Percentiles rank a stretch among this genome's conserved stretches.
phyloP scores from a whole-genome alignment of 2,888 invertebrate species.

The Drosophila merina region DNA sequence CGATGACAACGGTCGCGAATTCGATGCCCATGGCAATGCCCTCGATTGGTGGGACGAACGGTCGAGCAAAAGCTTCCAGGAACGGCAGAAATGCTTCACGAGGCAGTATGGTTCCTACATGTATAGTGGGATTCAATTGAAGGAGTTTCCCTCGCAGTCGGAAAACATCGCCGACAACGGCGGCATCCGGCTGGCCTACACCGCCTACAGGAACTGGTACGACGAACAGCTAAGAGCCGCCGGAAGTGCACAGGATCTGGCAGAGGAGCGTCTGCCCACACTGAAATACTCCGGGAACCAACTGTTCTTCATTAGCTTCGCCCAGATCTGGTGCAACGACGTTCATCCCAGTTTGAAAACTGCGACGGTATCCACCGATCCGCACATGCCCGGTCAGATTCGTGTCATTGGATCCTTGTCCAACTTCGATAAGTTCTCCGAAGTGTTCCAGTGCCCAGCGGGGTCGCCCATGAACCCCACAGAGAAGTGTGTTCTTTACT shows the following conservation, averaged over 20 bases:
- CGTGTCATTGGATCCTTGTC: conserved; percentile 79
- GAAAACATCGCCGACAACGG: conserved; percentile 83
- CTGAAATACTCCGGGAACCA: conserved; percentile 76
- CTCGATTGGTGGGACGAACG: conserved; percentile 78
- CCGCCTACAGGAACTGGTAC: conserved; percentile 78
- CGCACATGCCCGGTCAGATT: conserved; percentile 70
- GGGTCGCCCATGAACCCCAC: conserved; percentile 76
- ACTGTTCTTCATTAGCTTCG: conserved; percentile 81
- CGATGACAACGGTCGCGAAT: conserved; percentile 76
- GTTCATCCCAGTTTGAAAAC: conserved; percentile 45
- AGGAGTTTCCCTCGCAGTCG: conserved; percentile 65
- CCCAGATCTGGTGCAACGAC: conserved; percentile 81
- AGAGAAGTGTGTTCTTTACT: conserved; percentile 78
- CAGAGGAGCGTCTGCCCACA: conserved; percentile 67
- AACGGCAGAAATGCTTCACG: conserved; percentile 73
- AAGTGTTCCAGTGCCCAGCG: conserved; percentile 72
- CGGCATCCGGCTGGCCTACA: conserved; percentile 79
- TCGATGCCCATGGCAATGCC: conserved; percentile 70
- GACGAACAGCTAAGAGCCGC: conserved; percentile 21
- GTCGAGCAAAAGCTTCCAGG: conserved; percentile 62
- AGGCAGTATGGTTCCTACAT: conserved; percentile 73
- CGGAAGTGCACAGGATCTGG: conserved; percentile 29
- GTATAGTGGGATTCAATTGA: conserved; percentile 63
- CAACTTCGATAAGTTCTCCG: conserved; percentile 78
- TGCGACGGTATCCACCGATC: conserved; percentile 61